Evolutionary conservation across 2,888 invertebrate genomes (phyloP).

Genomic region (Carpatolechia fugitivella): DNA sequence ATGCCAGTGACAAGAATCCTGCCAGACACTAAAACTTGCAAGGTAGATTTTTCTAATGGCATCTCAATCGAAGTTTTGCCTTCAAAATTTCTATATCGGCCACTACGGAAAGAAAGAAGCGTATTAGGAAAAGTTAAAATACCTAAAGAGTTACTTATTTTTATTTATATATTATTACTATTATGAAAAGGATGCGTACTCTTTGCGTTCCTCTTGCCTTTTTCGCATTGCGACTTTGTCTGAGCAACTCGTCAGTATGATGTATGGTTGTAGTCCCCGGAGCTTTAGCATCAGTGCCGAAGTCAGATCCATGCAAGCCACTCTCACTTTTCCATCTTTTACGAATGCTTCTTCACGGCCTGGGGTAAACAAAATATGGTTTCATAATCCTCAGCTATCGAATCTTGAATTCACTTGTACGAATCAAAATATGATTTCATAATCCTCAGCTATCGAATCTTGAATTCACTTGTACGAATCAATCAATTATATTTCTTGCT

Average conservation of each 20-base stretch:
- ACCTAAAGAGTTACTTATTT: too few relatives aligned
- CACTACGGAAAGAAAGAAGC: neutral
- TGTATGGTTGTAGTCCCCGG: slow-evolving; percentile 60
- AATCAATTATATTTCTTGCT: too few relatives aligned
- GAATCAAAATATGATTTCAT: too few relatives aligned
- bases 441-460: too few relatives aligned
- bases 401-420: too few relatives aligned
- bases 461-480: too few relatives aligned
- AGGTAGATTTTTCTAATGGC: slow-evolving; percentile 47
- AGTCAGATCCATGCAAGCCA: slow-evolving; percentile 59
- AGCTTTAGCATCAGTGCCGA: slow-evolving; percentile 61
- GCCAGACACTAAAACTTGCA: slow-evolving; percentile 65
- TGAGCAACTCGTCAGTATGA: slow-evolving; percentile 56
- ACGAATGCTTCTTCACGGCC: slow-evolving; percentile 63
- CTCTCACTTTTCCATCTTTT: slow-evolving; percentile 53
- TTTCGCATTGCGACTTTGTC: slow-evolving; percentile 37
- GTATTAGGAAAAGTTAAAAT: too few relatives aligned
- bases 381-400: too few relatives aligned
- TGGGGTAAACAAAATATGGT: too few relatives aligned
- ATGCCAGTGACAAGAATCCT: slow-evolving; percentile 66
- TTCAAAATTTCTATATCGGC: slow-evolving; percentile 34
- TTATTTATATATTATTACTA: too few relatives aligned
- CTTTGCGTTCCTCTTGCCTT: slow-evolving; percentile 49
- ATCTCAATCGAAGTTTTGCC: slow-evolving; percentile 21
- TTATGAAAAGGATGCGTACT: too few relatives aligned